Percentiles rank a stretch among this genome's conserved stretches.
These are phyloP conservation scores for Formicarius rufipectus DNA, from an alignment of 2,113 vertebrate genomes.

Conservation along the genomic window DNA sequence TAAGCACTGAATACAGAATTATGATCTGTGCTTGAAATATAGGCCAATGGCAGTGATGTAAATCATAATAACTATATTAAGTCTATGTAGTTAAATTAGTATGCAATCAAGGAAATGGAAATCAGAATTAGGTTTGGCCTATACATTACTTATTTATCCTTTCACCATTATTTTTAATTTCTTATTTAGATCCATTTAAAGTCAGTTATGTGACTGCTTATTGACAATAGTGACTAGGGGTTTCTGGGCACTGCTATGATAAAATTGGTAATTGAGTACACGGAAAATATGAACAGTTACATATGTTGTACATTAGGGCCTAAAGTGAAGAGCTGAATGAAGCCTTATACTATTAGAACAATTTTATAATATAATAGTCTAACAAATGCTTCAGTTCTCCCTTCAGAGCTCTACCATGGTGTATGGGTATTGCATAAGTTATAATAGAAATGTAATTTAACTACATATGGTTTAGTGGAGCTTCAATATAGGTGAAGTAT, in stretches of 20 bases:
- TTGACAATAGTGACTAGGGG: neutral
- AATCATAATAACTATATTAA: neutral
- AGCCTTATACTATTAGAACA: neutral
- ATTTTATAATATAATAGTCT: neutral
- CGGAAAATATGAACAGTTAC: conserved; percentile 1
- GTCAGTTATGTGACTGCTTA: neutral
- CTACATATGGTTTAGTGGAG: neutral
- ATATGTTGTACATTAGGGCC: neutral
- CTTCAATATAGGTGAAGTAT: neutral
- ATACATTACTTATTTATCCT: conserved; percentile 1
- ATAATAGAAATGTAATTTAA: neutral
- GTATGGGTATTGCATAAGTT: neutral
- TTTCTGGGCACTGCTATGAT: neutral
- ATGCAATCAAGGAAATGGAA: conserved; percentile 7
- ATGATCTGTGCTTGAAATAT: neutral
- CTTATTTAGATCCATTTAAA: neutral
- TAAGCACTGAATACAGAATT: neutral
- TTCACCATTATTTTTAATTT: conserved; percentile 17
- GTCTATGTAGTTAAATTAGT: neutral
- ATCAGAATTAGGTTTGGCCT: neutral
- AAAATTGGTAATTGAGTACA: neutral
- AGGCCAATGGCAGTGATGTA: neutral
- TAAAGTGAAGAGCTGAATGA: neutral
- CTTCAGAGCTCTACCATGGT: neutral
- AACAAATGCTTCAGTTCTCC: neutral